phyloP scores from a whole-genome alignment of 2,888 invertebrate species.

The Podabrus alpinus region DNA sequence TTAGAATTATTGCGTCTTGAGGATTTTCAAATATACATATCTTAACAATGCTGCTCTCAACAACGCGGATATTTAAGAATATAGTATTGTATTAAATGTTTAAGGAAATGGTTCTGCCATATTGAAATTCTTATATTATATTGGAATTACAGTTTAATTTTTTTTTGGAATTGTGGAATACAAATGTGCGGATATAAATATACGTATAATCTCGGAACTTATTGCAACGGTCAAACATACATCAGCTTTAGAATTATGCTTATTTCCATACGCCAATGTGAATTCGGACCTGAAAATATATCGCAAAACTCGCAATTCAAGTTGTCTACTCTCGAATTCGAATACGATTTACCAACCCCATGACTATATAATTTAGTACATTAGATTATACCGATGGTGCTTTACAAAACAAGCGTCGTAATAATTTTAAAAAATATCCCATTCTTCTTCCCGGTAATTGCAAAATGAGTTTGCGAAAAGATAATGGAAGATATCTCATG shows the following conservation, averaged over 20 bases:
- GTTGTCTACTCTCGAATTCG: constrained; percentile 15
- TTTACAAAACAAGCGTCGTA: constrained; percentile 6
- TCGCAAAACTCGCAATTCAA: constrained; percentile 18
- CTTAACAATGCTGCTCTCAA: not conserved
- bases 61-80: not conserved
- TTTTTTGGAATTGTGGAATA: not conserved
- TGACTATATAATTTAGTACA: constrained; percentile 21
- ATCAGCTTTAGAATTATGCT: constrained; percentile 17
- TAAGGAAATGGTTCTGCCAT: not conserved
- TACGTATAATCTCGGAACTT: constrained; percentile 13
- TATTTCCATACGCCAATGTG: constrained; percentile 19
- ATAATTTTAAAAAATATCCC: not conserved
- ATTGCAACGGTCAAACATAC: constrained; percentile 8
- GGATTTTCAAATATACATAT: not conserved
- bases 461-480: not conserved
- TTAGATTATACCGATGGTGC: constrained; percentile 15
- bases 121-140: not conserved
- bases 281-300: constrained; percentile 17
- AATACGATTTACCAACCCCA: constrained; percentile 15
- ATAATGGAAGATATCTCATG: not conserved
- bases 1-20: not conserved
- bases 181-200: constrained; percentile 12
- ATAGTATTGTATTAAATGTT: not conserved
- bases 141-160: not conserved
- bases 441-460: not conserved